These are phyloP conservation scores for Ancistrus triradiatus DNA, from an alignment of 2,113 vertebrate genomes.

Conservation along the genomic window DNA sequence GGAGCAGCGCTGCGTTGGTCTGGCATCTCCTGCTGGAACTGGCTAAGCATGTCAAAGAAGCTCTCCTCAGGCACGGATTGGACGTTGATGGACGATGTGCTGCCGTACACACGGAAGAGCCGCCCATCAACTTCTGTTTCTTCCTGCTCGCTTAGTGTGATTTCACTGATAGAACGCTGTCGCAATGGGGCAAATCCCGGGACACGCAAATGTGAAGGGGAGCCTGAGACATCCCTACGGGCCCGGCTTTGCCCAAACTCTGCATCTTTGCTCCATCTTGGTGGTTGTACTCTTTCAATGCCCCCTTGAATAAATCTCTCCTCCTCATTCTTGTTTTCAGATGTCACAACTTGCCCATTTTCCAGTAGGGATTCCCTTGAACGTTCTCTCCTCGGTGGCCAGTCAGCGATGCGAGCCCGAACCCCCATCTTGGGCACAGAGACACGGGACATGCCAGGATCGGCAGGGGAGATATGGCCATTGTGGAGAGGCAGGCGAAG, in stretches of 20 bases:
- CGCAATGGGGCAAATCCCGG: constrained; percentile 66
- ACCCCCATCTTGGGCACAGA: constrained; percentile 91
- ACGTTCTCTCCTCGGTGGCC: constrained; percentile 82
- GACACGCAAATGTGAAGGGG: constrained; percentile 57
- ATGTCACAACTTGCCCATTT: constrained; percentile 55
- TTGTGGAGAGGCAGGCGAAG: constrained; percentile 59
- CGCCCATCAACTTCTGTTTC: constrained; percentile 53
- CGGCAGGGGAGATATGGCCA: constrained; percentile 56
- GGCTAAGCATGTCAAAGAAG: constrained; percentile 84
- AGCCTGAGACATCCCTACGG: constrained; percentile 63
- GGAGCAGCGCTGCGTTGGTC: constrained; percentile 60
- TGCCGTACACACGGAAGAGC: constrained; percentile 85
- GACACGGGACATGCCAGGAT: constrained; percentile 59
- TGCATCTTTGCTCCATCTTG: constrained; percentile 73
- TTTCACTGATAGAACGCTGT: constrained; percentile 87
- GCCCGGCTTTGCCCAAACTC: constrained; percentile 76
- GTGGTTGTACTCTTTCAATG: constrained; percentile 61
- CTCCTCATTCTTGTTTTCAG: constrained; percentile 51
- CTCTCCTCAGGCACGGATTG: constrained; percentile 85
- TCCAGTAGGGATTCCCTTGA: constrained; percentile 70
- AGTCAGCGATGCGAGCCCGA: constrained; percentile 84
- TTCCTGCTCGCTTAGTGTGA: constrained; percentile 88
- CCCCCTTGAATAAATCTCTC: constrained; percentile 52
- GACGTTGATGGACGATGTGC: constrained; percentile 90
- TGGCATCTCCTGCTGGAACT: constrained; percentile 75